Conservation (phyloP, 2,888 invertebrate genomes). For the Nysson spinosus region DNA sequence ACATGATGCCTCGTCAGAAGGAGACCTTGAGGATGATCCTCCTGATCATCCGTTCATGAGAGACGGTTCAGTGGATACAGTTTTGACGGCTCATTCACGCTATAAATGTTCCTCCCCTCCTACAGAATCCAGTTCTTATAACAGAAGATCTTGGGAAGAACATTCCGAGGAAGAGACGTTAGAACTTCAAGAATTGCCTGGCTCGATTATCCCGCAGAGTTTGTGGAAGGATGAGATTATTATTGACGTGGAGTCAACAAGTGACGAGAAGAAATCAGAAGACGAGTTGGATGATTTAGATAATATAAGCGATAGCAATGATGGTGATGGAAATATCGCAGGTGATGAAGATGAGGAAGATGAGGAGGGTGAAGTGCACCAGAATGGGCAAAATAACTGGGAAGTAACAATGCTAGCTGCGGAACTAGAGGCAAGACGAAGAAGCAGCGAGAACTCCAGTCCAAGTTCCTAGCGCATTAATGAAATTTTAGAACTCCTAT, state of each 20-base stretch:
- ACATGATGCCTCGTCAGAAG: slow-evolving; percentile 71
- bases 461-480: slow-evolving; percentile 77
- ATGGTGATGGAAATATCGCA: too few species aligned
- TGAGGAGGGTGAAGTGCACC: slow-evolving; percentile 46
- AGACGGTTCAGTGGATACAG: slow-evolving; percentile 77
- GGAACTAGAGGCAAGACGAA: slow-evolving; percentile 79
- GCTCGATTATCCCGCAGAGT: slow-evolving; percentile 75
- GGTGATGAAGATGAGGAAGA: slow-evolving; percentile 65
- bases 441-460: slow-evolving; percentile 71
- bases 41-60: slow-evolving; percentile 79
- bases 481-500: slow-evolving; percentile 69
- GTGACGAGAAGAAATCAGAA: slow-evolving; percentile 77
- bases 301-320: too few species aligned
- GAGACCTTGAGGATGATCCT: slow-evolving; percentile 77
- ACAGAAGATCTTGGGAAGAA: slow-evolving; percentile 85
- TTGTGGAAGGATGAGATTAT: slow-evolving; percentile 76
- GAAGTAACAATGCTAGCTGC: slow-evolving; percentile 88
- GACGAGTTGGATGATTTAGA: slow-evolving; percentile 35
- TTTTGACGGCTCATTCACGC: slow-evolving; percentile 65
- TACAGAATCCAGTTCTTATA: slow-evolving; percentile 73
- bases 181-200: slow-evolving; percentile 83
- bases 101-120: slow-evolving; percentile 63
- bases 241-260: slow-evolving; percentile 75
- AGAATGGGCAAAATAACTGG: slow-evolving; percentile 82
- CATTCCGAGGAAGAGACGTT: slow-evolving; percentile 84